Conservation (phyloP, 2,888 invertebrate genomes). For the Alloplasta piceator region DNA sequence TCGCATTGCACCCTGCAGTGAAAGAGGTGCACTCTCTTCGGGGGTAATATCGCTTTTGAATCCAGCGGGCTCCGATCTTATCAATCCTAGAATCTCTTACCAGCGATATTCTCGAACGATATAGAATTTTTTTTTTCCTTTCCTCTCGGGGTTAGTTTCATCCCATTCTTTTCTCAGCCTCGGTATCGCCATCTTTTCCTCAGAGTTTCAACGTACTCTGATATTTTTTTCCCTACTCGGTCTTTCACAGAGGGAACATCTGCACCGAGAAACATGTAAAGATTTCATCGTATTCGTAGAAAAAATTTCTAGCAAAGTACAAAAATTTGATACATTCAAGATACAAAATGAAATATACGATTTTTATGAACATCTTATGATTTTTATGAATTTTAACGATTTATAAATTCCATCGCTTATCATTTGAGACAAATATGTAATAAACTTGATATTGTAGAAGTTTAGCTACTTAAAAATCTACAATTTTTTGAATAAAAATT, state of each 20-base stretch:
- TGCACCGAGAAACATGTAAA: conserved; percentile 38
- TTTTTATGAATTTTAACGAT: too few species aligned
- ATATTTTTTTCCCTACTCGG: conserved; percentile 34
- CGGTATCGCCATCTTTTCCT: conserved; percentile 26
- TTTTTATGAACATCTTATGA: too few species aligned
- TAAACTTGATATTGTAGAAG: too few species aligned
- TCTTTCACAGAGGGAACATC: conserved; percentile 47
- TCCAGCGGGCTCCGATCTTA: conserved; percentile 35
- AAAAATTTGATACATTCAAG: too few species aligned
- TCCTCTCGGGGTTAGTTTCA: conserved; percentile 38
- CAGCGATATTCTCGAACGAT: conserved; percentile 62
- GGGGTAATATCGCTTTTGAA: conserved; percentile 33
- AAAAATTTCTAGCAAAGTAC: too few species aligned
- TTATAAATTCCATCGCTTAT: too few species aligned
- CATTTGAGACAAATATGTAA: too few species aligned
- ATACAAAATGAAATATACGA: too few species aligned
- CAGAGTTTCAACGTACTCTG: conserved; percentile 34
- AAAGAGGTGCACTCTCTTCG: conserved; percentile 53
- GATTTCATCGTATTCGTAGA: conserved; percentile 28
- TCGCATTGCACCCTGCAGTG: conserved; percentile 58
- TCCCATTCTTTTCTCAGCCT: conserved; percentile 50
- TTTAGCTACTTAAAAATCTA: too few species aligned
- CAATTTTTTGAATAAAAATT: too few species aligned
- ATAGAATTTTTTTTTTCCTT: conserved; percentile 48
- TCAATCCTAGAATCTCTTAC: conserved; percentile 52